Conservation (phyloP, 2,888 invertebrate species). For the Oscheius onirici region DNA sequence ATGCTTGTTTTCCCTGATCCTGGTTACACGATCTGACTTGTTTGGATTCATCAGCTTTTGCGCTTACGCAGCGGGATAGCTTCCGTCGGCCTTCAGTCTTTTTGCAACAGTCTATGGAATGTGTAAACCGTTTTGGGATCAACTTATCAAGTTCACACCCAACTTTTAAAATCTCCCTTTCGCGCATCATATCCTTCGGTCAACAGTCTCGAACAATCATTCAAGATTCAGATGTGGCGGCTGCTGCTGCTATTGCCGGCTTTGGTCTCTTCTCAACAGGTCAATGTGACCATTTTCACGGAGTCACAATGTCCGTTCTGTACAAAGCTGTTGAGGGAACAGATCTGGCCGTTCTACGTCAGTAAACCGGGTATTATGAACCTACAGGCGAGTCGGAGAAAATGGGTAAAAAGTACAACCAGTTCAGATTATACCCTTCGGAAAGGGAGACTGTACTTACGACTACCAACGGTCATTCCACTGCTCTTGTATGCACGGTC, state of each 20-base stretch:
- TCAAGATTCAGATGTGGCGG: constrained; percentile 5
- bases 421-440: constrained; percentile 67
- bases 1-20: no score
- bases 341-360: constrained; percentile 70
- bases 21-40: no score
- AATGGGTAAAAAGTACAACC: constrained; percentile 2
- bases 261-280: constrained; percentile 40
- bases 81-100: constrained; percentile 12
- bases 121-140: no score
- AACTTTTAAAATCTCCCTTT: constrained; percentile 1
- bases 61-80: constrained; percentile 1
- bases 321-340: constrained; percentile 67
- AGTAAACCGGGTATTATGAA: constrained; percentile 70
- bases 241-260: constrained; percentile 26
- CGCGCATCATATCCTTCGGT: neutral
- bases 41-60: no score
- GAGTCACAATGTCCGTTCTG: constrained; percentile 71
- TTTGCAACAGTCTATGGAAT: neutral
- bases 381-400: constrained; percentile 55
- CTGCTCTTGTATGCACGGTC: constrained; percentile 70
- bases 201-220: neutral
- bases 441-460: constrained; percentile 70
- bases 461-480: constrained; percentile 66
- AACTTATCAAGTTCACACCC: no score
- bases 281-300: constrained; percentile 68